Conservation (phyloP, 2,888 invertebrate genomes). For the Hydriomena furcata region DNA sequence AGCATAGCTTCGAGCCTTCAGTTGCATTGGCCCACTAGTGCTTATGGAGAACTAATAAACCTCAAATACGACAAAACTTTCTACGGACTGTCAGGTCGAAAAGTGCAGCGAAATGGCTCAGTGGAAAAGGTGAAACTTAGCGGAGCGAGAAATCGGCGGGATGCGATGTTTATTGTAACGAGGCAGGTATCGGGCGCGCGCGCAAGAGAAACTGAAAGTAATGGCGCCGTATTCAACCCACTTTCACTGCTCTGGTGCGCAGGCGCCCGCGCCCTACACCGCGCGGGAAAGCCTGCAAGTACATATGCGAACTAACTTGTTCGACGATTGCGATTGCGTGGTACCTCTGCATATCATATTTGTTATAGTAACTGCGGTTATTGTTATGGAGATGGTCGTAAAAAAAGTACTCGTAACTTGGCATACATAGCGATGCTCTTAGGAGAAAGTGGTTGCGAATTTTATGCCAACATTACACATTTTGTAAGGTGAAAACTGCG, state of each 20-base stretch:
- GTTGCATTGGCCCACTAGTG: conserved; percentile 7
- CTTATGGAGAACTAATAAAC: conserved; percentile 21
- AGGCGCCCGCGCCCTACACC: conserved; percentile 49
- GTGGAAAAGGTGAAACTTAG: conserved; percentile 82
- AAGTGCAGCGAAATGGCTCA: conserved; percentile 64
- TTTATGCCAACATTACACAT: conserved; percentile 14
- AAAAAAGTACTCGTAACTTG: conserved; percentile 23
- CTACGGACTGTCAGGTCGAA: conserved; percentile 67
- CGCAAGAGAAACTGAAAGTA: conserved; percentile 82
- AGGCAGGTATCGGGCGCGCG: conserved; percentile 72
- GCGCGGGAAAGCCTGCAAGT: conserved; percentile 31
- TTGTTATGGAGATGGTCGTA: conserved; percentile 20
- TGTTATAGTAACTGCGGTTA: conserved; percentile 21
- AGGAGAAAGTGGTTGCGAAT: conserved; percentile 24
- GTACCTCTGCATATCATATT: conserved; percentile 19
- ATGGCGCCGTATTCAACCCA: conserved; percentile 81
- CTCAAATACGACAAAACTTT: conserved; percentile 56
- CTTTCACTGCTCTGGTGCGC: conserved; percentile 75
- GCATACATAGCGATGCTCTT: conserved; percentile 17
- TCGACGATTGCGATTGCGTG: conserved; percentile 15
- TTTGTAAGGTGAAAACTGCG: conserved; percentile 19
- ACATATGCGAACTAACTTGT: conserved; percentile 22
- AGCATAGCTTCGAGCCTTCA: not conserved
- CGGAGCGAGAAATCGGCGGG: conserved; percentile 82
- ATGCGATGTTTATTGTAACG: conserved; percentile 82